phyloP scores from a whole-genome alignment of 2,888 invertebrate species.

The Callinectes sapidus region DNA sequence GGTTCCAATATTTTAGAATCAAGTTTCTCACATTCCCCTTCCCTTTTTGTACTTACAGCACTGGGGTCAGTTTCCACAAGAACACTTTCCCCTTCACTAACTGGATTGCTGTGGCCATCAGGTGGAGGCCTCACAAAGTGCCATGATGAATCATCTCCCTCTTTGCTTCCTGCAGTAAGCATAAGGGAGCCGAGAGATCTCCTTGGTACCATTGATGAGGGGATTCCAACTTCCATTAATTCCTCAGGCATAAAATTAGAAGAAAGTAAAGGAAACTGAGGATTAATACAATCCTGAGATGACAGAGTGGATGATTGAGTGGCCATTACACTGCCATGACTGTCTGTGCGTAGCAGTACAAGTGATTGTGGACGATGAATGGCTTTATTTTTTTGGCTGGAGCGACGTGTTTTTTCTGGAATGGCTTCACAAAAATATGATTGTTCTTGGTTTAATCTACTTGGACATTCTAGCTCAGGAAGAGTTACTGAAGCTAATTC shows the following conservation, averaged over 20 bases:
- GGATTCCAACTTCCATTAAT: conserved; percentile 50
- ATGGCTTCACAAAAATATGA: conserved; percentile 38
- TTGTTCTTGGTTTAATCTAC: conserved; percentile 26
- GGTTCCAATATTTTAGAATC: not conserved
- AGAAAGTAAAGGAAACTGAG: conserved; percentile 49
- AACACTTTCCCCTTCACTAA: conserved; percentile 34
- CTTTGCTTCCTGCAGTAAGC: conserved; percentile 51
- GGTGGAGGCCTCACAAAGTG: conserved; percentile 65
- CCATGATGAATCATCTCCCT: conserved; percentile 65
- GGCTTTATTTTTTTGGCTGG: conserved; percentile 39
- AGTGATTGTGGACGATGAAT: conserved; percentile 52
- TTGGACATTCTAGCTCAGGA: not conserved
- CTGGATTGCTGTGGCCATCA: conserved; percentile 56
- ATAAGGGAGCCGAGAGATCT: conserved; percentile 59
- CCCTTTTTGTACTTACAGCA: not conserved
- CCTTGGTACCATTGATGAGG: conserved; percentile 56
- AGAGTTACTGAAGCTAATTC: not conserved
- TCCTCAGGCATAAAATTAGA: conserved; percentile 42
- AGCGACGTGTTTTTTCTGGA: conserved; percentile 33
- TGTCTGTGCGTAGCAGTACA: conserved; percentile 41
- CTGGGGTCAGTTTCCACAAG: conserved; percentile 25
- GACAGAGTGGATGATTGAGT: conserved; percentile 6
- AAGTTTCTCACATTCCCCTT: not conserved
- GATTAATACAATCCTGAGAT: not conserved
- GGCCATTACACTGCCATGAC: conserved; percentile 17